Evolutionary conservation across 2,888 invertebrate genomes (phyloP).

Genomic region (Agrochola litura): DNA sequence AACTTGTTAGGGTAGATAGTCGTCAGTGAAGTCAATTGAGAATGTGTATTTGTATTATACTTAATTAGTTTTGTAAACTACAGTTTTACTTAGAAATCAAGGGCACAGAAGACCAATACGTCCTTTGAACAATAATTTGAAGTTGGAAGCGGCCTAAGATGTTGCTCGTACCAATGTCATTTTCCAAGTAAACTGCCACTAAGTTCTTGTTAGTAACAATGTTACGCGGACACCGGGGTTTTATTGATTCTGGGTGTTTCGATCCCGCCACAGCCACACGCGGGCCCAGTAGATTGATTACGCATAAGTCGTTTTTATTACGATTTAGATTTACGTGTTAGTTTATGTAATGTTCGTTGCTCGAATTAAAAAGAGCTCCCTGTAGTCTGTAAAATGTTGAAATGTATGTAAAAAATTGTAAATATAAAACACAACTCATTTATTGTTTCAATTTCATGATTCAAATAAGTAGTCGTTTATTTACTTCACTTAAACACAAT

Average conservation of each 20-base stretch:
- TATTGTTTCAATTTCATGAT: conserved; percentile 83
- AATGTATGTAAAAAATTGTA: conserved; percentile 90
- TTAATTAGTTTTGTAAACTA: conserved; percentile 71
- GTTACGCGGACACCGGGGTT: conserved; percentile 83
- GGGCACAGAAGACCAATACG: conserved; percentile 84
- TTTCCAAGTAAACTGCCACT: conserved; percentile 85
- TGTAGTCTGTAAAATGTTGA: conserved; percentile 90
- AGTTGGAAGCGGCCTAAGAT: conserved; percentile 87
- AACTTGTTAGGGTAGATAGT: conserved; percentile 83
- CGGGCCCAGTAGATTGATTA: conserved; percentile 87
- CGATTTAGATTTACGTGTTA: conserved; percentile 90
- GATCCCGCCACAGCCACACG: conserved; percentile 79
- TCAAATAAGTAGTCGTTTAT: conserved; percentile 1
- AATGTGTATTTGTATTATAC: conserved; percentile 78
- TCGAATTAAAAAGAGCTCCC: conserved; percentile 91
- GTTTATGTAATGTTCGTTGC: conserved; percentile 91
- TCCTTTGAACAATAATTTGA: conserved; percentile 85
- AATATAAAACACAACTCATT: conserved; percentile 88
- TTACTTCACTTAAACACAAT: conserved; percentile 25
- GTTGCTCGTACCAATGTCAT: conserved; percentile 82
- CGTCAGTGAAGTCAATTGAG: conserved; percentile 84
- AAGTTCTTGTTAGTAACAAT: conserved; percentile 76
- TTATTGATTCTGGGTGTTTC: conserved; percentile 89
- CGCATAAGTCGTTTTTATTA: conserved; percentile 88
- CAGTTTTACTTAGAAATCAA: conserved; percentile 72